A percentile compares a stretch with the other conserved stretches of the same genome.
These are phyloP conservation scores for Rhynchotus rufescens DNA, from an alignment of 2,797 vertebrate species.

Conservation along the genomic window DNA sequence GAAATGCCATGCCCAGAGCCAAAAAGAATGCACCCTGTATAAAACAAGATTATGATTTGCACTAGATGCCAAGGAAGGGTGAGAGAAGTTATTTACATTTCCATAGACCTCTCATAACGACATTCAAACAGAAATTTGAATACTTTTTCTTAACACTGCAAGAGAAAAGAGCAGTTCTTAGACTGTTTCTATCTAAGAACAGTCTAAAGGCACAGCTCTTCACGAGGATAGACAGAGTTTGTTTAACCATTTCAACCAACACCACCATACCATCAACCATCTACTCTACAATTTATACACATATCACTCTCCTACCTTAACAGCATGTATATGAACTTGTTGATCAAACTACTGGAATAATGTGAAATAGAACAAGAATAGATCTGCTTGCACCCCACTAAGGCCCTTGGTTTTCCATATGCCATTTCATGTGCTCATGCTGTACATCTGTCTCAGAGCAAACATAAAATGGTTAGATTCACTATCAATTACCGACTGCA, in stretches of 20 bases:
- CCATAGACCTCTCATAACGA: conserved; percentile 9
- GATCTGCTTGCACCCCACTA: conserved; percentile 52
- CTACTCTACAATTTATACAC: background rate
- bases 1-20: background rate
- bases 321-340: background rate
- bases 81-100: conserved; percentile 9
- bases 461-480: conserved; percentile 81
- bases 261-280: background rate
- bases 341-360: background rate
- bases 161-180: background rate
- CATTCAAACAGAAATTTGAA: background rate
- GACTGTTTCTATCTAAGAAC: background rate
- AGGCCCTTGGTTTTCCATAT: conserved; percentile 74
- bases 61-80: background rate
- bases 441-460: conserved; percentile 80
- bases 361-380: background rate
- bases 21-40: background rate
- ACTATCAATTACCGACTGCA: conserved; percentile 82
- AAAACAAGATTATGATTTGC: background rate
- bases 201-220: background rate
- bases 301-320: background rate
- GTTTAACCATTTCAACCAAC: background rate
- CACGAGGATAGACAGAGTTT: background rate
- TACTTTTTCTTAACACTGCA: background rate
- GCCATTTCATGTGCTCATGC: conserved; percentile 53